Evolutionary conservation across 92 coral and sea anemone genomes (phyloP).

Genomic region (Diadumene lineata): DNA sequence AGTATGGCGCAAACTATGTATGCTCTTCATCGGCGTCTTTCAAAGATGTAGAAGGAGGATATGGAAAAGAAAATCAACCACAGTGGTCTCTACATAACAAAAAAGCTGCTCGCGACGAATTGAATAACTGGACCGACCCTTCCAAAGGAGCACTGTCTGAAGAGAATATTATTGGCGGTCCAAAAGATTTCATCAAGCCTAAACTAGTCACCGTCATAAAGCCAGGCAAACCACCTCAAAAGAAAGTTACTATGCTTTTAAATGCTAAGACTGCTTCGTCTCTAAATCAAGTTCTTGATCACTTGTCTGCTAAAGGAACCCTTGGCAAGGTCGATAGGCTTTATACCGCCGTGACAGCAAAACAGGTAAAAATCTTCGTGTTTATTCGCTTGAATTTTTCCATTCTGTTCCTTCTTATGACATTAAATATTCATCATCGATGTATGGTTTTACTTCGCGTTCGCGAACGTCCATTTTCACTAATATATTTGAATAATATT

Average conservation of each 20-base stretch:
- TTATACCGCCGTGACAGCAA: conserved; percentile 79
- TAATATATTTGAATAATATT: background rate
- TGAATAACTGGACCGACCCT: conserved; percentile 39
- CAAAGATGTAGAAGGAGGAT: conserved; percentile 76
- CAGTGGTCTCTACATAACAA: conserved; percentile 77
- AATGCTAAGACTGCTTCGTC: conserved; percentile 89
- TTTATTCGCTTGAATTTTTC: conserved; percentile 7
- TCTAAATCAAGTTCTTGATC: conserved; percentile 92
- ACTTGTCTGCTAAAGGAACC: conserved; percentile 94
- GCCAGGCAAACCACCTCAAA: conserved; percentile 96
- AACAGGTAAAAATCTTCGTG: conserved; percentile 59
- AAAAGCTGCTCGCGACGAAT: conserved; percentile 37
- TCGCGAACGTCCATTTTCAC: background rate
- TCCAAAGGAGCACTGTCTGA: conserved; percentile 9
- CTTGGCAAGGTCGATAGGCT: conserved; percentile 95
- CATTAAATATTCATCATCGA: conserved; percentile 36
- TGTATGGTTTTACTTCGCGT: conserved; percentile 9
- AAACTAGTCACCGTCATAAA: conserved; percentile 93
- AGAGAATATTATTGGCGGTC: conserved; percentile 26
- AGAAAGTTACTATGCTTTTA: conserved; percentile 99
- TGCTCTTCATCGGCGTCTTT: conserved; percentile 72
- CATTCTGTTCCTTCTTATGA: conserved; percentile 15
- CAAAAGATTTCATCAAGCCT: conserved; percentile 91
- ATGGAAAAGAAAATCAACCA: conserved; percentile 58
- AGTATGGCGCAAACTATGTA: conserved; percentile 84